Base-by-base conservation (phyloP, 1,140 invertebrate species). In the Sarcophaga bullata region DNA sequence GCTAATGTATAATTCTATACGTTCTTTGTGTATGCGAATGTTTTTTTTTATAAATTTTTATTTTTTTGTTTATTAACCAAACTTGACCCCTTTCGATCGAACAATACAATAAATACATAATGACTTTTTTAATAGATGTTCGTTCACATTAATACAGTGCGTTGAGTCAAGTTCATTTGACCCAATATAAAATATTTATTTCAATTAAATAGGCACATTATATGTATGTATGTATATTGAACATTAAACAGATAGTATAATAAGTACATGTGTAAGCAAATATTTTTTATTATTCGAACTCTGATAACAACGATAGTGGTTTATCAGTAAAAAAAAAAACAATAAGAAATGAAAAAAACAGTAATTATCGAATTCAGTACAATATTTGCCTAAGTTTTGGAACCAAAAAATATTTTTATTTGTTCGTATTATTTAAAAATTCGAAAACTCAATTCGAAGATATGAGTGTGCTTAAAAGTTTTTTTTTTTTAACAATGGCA, bases 21-120 rank as follows among this genome's bases (percentile, higher is more conserved):
- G 25, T 37, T 37, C 25, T 37, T 37, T 37, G 25, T 37, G 4
- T 37, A 37, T 37, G 25, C 25, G 25, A 37, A 37, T 37, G 25
- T 17, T 1, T 50, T 50, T n/a, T n/a, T n/a, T n/a, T n/a, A n/a
- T n/a, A n/a, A n/a, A n/a, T n/a, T n/a, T n/a, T n/a, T n/a, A n/a
- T n/a, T n/a, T n/a, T n/a, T 76, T n/a, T 19, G 19, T 68, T 68
- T 19, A 68, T 19, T 10, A 17, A 68, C 19, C 62, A 68, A 68
- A 68, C 62, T 68, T 68, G 62, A 68, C 62, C 62, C 62, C 62
- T 68, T 68, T 68, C 6, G 62, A 68, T 9, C 62, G 10, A 19
- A 68, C 62, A 68, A 68, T 68, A 68, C 15, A 68, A 17, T 8
- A 68, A 15, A 15, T 37, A 37, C 25, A 37, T 37, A 37, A 37